A percentile compares a stretch with the other conserved stretches of the same genome.
These are phyloP conservation scores for Parnassius mnemosyne DNA, from an alignment of 2,888 invertebrate species.

Conservation along the genomic window DNA sequence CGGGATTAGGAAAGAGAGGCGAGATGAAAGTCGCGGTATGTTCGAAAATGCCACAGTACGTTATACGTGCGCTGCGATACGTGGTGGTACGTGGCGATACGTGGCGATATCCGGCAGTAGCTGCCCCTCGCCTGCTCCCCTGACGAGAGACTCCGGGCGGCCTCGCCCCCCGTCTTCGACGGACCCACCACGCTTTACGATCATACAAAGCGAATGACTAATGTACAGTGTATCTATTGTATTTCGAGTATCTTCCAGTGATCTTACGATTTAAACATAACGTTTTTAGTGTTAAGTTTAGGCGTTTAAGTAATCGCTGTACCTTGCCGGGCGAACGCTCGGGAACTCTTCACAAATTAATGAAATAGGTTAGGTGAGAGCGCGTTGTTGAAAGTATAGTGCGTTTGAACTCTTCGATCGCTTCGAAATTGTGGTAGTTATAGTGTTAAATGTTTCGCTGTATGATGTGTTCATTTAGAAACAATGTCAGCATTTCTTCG, in stretches of 20 bases:
- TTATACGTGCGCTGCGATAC: background rate
- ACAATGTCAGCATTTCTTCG: conserved; percentile 62
- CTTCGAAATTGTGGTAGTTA: conserved; percentile 67
- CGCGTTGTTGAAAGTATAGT: conserved; percentile 56
- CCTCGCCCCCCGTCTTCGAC: conserved; percentile 21
- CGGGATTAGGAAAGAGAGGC: conserved; percentile 48
- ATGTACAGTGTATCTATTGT: conserved; percentile 57
- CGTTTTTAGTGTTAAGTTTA: conserved; percentile 69
- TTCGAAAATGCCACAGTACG: background rate
- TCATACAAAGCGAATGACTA: conserved; percentile 52
- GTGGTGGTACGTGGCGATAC: background rate
- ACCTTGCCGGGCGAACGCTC: conserved; percentile 66
- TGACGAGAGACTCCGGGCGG: conserved; percentile 34
- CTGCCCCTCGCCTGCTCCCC: conserved; percentile 22
- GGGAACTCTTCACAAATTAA: conserved; percentile 74
- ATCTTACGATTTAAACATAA: conserved; percentile 67
- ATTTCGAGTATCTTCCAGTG: conserved; percentile 77
- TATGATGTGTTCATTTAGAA: conserved; percentile 76
- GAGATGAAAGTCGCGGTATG: conserved; percentile 11
- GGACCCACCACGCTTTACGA: conserved; percentile 43
- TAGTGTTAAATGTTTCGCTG: conserved; percentile 74
- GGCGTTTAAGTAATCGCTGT: conserved; percentile 65
- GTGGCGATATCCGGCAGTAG: background rate
- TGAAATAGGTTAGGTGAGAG: conserved; percentile 61
- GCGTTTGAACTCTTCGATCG: conserved; percentile 60